Conservation (phyloP, 1,140 invertebrate genomes). For the Babylonia areolata region DNA sequence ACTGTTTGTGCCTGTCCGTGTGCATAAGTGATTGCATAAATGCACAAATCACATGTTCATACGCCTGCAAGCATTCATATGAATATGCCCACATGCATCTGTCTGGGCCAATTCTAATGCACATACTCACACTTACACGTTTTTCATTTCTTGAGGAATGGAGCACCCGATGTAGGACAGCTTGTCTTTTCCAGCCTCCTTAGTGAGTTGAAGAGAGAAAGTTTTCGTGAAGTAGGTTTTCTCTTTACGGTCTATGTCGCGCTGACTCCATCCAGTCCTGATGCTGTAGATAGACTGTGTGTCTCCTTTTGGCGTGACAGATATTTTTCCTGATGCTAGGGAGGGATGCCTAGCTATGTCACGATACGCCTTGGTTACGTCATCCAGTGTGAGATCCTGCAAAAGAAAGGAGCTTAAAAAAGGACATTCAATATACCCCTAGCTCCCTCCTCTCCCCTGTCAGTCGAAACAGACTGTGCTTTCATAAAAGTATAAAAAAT, state of each 20-base stretch:
- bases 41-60: not conserved
- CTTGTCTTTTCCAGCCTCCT: not conserved
- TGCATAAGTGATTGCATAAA: not conserved
- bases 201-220: not conserved
- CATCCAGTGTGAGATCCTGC: not conserved
- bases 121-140: not conserved
- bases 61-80: not conserved
- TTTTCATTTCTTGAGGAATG: not conserved
- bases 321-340: not conserved
- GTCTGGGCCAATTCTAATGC: not conserved
- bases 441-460: too few relatives aligned
- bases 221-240: slow-evolving; percentile 45
- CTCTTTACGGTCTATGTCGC: slow-evolving; percentile 65
- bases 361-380: not conserved
- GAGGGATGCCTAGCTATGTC: not conserved
- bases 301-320: not conserved
- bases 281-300: not conserved
- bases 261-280: slow-evolving; percentile 44
- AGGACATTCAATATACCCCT: too few relatives aligned
- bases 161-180: not conserved
- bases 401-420: not conserved
- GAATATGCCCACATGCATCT: not conserved
- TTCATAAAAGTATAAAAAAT: too few relatives aligned
- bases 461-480: too few relatives aligned
- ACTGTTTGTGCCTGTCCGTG: not conserved